These are phyloP conservation scores for Cinara cedri DNA, from an alignment of 2,888 invertebrate species.

Conservation along the genomic window DNA sequence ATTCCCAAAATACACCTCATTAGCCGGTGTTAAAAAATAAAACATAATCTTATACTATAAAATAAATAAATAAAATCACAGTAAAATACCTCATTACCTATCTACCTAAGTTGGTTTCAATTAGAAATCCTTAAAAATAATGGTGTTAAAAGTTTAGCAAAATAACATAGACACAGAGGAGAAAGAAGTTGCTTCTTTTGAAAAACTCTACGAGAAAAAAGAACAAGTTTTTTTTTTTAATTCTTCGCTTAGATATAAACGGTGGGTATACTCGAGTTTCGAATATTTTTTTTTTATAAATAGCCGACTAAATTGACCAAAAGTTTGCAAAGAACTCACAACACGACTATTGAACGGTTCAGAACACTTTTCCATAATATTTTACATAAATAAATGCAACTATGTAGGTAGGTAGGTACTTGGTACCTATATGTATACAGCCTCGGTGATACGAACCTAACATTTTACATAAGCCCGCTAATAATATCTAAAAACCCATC, in stretches of 20 bases:
- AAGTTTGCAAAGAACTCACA: constrained; percentile 37
- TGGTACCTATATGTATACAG: no score
- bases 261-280: neutral
- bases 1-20: neutral
- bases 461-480: no score
- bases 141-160: neutral
- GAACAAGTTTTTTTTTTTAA: constrained; percentile 13
- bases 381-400: neutral
- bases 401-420: no score
- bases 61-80: neutral
- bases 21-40: neutral
- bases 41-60: neutral
- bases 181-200: neutral
- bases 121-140: neutral
- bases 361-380: constrained; percentile 4
- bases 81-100: neutral
- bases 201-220: constrained; percentile 12
- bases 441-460: no score
- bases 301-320: constrained; percentile 27
- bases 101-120: neutral
- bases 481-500: no score
- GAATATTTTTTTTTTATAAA: constrained; percentile 17
- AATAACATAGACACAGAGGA: neutral
- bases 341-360: constrained; percentile 5
- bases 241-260: constrained; percentile 6